Evolutionary conservation across 1,140 invertebrate species (phyloP), one percentile per base, ranked within the genome.

Genomic region (Metopolophium dirhodum): DNA sequence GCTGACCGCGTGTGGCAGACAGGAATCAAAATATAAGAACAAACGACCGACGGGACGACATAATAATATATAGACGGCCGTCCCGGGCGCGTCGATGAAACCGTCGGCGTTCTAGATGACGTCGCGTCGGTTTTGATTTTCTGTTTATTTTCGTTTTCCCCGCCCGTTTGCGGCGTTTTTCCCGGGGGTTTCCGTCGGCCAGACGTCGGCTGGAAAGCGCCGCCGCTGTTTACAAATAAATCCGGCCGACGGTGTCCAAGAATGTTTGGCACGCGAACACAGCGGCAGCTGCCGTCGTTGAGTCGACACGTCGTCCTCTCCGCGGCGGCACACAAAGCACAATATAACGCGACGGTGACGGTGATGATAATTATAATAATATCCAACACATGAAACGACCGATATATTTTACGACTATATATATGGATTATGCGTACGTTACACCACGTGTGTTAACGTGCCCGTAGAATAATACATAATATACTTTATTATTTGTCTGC

Each of bases 41-140:
- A 89, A 89, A 89, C n/a, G 87, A 54, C n/a, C 87, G 86, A 45
- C 87, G 86, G 86, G 45, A 51, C 7, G 45, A 51, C n/a, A 23
- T n/a, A n/a, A n/a, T n/a, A n/a, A n/a, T n/a, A n/a, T 37, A 2
- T 41, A 41, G n/a, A 30, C 45, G 30, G 37, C 22, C 41, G 45
- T 49, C 86, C n/a, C 14, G n/a, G 35, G 45, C 47, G 45, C 45
- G 26, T 83, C 26, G 41, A 14, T 23, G 45, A 87, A 49, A 87
- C 11, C 30, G 41, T 86, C n/a, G 45, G 37, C 41, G 23, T 45
- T 45, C 9, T 85, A 30, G 0, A 41, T 8, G 47, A 8, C 7
- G 1, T 14, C 47, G 49, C 22, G 4, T 49, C n/a, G 26, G 11
- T 87, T 87, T 47, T 87, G 20, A 47, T 87, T 87, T 86, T 87